Conservation (phyloP, 2,888 invertebrate species). For the Nematopogon swammerdamellus region DNA sequence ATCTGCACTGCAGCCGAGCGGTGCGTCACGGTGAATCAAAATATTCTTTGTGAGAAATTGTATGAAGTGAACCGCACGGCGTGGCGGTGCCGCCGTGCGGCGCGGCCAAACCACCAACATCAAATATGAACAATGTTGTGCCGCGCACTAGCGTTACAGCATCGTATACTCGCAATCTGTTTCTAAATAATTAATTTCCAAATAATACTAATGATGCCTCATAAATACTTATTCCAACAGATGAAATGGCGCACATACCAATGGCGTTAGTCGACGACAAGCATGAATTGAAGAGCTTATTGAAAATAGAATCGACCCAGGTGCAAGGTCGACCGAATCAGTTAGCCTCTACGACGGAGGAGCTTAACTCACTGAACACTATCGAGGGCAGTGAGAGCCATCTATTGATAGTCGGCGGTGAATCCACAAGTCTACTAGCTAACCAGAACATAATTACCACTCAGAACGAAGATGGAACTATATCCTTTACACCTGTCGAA, state of each 20-base stretch:
- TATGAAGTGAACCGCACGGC: no score
- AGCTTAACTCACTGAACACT: background rate
- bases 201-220: no score
- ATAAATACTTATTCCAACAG: no score
- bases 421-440: background rate
- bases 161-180: no score
- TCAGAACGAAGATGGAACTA: constrained; percentile 42
- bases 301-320: background rate
- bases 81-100: no score
- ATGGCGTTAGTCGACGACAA: background rate
- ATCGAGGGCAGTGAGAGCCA: constrained; percentile 17
- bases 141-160: no score
- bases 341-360: background rate
- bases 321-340: background rate
- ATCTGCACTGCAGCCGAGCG: no score
- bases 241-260: background rate
- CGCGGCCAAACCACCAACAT: no score
- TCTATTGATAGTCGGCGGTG: constrained; percentile 24
- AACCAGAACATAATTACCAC: constrained; percentile 25
- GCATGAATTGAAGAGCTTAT: background rate
- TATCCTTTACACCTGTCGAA: constrained; percentile 32
- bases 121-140: no score
- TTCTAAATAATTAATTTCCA: no score
- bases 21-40: no score
- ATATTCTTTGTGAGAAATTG: no score